phyloP scores from a whole-genome alignment of 2,113 vertebrate genomes.

The Daubentonia madagascariensis region DNA sequence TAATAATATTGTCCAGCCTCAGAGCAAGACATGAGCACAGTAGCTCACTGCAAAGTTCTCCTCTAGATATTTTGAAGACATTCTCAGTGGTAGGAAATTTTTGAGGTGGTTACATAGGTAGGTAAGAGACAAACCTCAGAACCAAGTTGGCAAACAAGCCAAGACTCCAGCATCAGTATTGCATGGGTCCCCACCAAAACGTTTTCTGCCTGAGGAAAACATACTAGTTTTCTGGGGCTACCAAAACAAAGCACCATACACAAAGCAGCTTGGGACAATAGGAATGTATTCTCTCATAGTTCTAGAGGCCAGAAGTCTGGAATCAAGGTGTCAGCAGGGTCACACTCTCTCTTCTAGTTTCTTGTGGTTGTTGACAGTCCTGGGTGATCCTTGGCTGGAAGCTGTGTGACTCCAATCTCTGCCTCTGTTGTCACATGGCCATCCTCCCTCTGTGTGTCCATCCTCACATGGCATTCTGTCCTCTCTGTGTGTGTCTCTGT shows the following conservation, averaged over 20 bases:
- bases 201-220: neutral
- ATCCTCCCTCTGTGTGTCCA: neutral
- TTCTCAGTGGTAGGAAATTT: neutral
- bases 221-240: neutral
- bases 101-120: neutral
- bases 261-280: fast-evolving
- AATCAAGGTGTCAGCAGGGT: neutral
- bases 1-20: neutral
- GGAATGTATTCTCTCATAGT: neutral
- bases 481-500: neutral
- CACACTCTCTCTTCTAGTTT: neutral
- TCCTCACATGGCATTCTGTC: neutral
- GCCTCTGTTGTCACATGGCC: neutral
- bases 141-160: neutral
- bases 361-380: fast-evolving
- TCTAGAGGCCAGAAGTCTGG: neutral
- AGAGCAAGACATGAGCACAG: neutral
- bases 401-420: neutral
- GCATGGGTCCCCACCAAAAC: neutral
- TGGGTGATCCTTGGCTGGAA: neutral
- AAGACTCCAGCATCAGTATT: neutral
- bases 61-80: neutral
- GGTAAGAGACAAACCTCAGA: neutral
- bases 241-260: neutral
- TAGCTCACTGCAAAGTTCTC: neutral